Conservation (phyloP, 2,888 invertebrate genomes). For the Lumbricus terrestris region DNA sequence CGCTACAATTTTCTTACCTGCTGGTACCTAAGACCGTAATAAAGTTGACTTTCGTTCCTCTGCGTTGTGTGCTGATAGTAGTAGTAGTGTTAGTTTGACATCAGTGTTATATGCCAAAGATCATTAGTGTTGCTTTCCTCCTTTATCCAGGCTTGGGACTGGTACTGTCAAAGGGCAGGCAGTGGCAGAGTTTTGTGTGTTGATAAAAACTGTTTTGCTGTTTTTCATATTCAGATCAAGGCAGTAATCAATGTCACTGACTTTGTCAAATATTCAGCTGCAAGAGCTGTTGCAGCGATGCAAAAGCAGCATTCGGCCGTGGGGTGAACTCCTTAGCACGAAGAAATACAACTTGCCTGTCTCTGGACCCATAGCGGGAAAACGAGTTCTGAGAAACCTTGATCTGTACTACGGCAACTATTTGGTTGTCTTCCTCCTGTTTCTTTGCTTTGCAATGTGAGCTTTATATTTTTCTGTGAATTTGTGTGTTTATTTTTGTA, state of each 20-base stretch:
- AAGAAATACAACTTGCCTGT: neutral
- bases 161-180: too few species aligned
- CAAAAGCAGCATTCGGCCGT: neutral
- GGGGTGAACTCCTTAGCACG: neutral
- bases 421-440: neutral
- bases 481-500: too few species aligned
- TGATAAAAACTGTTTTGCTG: neutral
- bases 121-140: too few species aligned
- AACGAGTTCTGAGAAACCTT: conserved; percentile 5
- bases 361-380: neutral
- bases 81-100: too few species aligned
- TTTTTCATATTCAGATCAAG: neutral
- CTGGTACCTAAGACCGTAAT: too few species aligned
- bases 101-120: too few species aligned
- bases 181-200: too few species aligned
- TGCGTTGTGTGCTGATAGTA: too few species aligned
- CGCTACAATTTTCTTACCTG: too few species aligned
- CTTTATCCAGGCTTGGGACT: too few species aligned
- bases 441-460: neutral
- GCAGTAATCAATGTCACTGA: conserved; percentile 11
- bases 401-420: conserved; percentile 14
- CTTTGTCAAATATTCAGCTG: neutral
- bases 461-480: neutral
- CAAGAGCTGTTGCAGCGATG: neutral
- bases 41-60: too few species aligned